phyloP scores from a whole-genome alignment of 2,113 vertebrate species.

The Vulpes vulpes region DNA sequence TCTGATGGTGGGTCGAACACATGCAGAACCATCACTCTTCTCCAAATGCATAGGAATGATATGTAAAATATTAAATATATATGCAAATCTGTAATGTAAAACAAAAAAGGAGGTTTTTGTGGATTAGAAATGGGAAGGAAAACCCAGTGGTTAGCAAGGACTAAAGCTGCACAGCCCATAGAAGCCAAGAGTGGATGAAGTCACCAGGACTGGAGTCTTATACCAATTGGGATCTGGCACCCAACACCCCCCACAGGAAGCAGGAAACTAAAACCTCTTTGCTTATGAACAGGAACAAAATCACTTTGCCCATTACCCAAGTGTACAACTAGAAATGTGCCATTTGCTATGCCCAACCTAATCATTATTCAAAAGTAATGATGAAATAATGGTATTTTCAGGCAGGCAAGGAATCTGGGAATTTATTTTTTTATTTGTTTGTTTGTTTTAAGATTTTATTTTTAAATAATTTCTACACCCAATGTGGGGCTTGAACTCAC shows the following conservation, averaged over 20 bases:
- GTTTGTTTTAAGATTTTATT: not conserved
- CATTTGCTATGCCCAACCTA: not conserved
- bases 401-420: not conserved
- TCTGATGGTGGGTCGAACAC: not conserved
- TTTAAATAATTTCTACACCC: not conserved
- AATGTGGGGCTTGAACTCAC: not conserved
- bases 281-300: not conserved
- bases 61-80: not conserved
- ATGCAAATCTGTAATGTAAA: not conserved
- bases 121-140: constrained; percentile 4
- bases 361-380: not conserved
- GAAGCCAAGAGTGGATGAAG: not conserved
- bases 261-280: not conserved
- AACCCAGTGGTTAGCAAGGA: not conserved
- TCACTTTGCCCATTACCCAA: not conserved
- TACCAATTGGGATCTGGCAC: not conserved
- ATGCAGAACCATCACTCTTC: not conserved
- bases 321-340: not conserved
- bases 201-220: not conserved
- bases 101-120: not conserved
- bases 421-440: not conserved
- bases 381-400: constrained; percentile 39
- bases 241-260: not conserved
- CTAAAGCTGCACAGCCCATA: not conserved
- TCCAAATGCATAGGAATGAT: not conserved